Evolutionary conservation across 2,888 invertebrate genomes (phyloP).

Genomic region (Rotaria socialis): DNA sequence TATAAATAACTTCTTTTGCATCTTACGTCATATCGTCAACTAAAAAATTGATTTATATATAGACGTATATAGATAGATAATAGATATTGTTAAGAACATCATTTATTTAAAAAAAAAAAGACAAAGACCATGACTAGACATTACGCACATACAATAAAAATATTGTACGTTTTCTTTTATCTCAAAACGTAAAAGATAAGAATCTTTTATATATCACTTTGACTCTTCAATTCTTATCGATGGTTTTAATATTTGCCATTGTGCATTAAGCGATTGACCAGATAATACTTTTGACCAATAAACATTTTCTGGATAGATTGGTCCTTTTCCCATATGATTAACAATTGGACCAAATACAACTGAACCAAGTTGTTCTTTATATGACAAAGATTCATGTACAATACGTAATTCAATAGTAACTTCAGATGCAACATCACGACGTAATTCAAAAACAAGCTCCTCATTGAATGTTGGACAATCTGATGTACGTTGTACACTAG

Average conservation of each 20-base stretch:
- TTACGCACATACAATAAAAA: not conserved
- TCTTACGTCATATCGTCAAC: too few species aligned
- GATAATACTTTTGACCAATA: conserved; percentile 11
- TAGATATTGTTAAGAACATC: not conserved
- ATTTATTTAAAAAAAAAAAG: not conserved
- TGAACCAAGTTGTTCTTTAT: conserved; percentile 41
- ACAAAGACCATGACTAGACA: not conserved
- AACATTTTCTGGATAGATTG: not conserved
- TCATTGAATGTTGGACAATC: conserved; percentile 43
- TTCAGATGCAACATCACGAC: conserved; percentile 41
- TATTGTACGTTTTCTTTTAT: not conserved
- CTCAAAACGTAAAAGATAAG: not conserved
- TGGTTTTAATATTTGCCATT: conserved; percentile 31
- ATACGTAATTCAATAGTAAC: conserved; percentile 38
- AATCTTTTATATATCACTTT: not conserved
- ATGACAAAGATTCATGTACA: conserved; percentile 42
- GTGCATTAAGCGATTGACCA: conserved; percentile 1
- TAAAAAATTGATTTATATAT: too few species aligned
- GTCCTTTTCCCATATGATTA: not conserved
- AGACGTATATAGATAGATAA: not conserved
- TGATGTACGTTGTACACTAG: conserved; percentile 39
- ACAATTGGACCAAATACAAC: conserved; percentile 6
- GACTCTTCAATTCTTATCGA: not conserved
- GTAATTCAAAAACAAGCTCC: conserved; percentile 45
- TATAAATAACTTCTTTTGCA: too few species aligned